phyloP scores from a whole-genome alignment of 2,888 invertebrate genomes.

The Phoronis australis region DNA sequence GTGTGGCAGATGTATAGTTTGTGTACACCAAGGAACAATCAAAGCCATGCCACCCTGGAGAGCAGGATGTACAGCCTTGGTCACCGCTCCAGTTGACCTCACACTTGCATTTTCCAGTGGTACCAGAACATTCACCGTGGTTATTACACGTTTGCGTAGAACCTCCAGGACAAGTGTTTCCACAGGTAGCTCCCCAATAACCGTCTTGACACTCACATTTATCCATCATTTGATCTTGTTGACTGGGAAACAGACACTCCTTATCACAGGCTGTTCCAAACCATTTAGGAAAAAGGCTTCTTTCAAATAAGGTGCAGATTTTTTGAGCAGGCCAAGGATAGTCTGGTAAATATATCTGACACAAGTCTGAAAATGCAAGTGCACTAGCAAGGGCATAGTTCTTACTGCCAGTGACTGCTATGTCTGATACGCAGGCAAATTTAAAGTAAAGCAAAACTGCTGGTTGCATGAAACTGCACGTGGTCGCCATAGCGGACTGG shows the following conservation, averaged over 20 bases:
- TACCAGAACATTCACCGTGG: neutral
- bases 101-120: neutral
- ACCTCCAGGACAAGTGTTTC: neutral
- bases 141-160: neutral
- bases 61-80: neutral
- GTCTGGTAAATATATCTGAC: conserved; percentile 7
- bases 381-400: conserved; percentile 7
- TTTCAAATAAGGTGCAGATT: conserved; percentile 17
- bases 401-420: conserved; percentile 1
- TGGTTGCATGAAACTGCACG: conserved; percentile 2
- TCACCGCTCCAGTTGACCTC: neutral
- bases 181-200: conserved; percentile 19
- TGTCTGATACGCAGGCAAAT: conserved; percentile 7
- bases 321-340: conserved; percentile 11
- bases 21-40: neutral
- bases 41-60: neutral
- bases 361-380: conserved; percentile 12
- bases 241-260: conserved; percentile 10
- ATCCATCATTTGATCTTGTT: too few species aligned
- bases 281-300: conserved; percentile 12
- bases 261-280: conserved; percentile 10
- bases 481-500: neutral
- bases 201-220: conserved; percentile 17
- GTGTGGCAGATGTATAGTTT: too few species aligned
- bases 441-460: conserved; percentile 6